Conservation (phyloP, 2,113 vertebrate species). For the Tychaedon coryphoeus region DNA sequence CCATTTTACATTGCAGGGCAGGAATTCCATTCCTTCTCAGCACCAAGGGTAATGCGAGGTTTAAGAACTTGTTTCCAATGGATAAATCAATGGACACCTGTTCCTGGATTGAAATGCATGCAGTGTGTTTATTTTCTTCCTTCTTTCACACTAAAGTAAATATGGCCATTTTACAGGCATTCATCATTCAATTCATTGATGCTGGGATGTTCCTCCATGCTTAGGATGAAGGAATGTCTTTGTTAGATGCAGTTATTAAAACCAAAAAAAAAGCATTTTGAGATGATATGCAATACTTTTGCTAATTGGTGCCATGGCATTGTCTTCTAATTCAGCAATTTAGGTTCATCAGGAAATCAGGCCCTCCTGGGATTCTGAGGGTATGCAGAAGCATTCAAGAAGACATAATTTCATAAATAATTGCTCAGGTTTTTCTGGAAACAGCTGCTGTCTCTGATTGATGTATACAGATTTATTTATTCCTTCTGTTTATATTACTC, state of each 20-base stretch:
- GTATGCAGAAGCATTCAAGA: conserved; percentile 59
- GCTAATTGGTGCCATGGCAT: conserved; percentile 50
- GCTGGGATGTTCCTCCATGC: background rate
- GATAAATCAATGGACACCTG: background rate
- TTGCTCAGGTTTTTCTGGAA: conserved; percentile 66
- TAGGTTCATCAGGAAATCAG: conserved; percentile 40
- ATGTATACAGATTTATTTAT: conserved; percentile 58
- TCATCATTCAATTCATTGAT: background rate
- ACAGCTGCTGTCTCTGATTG: conserved; percentile 57
- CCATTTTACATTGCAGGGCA: background rate
- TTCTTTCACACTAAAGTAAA: background rate
- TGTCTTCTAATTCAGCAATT: conserved; percentile 51
- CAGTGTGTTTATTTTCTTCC: background rate
- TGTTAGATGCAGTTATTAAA: background rate
- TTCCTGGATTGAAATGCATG: background rate
- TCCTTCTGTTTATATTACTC: conserved; percentile 56
- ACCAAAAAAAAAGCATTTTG: background rate
- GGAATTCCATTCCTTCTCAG: background rate
- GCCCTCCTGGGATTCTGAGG: background rate
- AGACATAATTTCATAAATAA: conserved; percentile 79
- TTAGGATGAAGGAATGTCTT: background rate
- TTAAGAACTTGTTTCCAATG: background rate
- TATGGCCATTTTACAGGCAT: background rate
- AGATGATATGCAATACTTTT: background rate
- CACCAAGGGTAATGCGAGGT: background rate